phyloP scores from a whole-genome alignment of 2,113 vertebrate genomes.

The Syngnathus floridae region DNA sequence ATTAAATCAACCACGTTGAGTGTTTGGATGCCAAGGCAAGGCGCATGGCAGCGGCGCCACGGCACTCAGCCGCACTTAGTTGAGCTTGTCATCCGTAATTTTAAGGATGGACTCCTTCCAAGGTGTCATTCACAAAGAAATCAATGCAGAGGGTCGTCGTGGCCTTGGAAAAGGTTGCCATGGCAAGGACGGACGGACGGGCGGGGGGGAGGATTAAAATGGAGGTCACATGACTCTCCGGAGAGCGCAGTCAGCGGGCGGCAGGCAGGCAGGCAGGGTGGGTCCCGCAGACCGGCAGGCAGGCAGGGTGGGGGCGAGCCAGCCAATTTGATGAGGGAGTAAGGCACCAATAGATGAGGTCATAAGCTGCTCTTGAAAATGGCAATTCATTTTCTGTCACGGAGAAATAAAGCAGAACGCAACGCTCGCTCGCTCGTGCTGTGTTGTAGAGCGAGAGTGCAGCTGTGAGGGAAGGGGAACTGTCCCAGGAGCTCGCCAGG shows the following conservation, averaged over 20 bases:
- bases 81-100: background rate
- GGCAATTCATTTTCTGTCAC: background rate
- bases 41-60: background rate
- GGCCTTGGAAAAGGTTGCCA: slow-evolving; percentile 18
- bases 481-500: slow-evolving; percentile 83
- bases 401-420: background rate
- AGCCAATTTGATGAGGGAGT: background rate
- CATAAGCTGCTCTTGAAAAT: background rate
- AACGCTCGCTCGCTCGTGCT: slow-evolving; percentile 21
- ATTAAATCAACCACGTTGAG: no score
- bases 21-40: background rate
- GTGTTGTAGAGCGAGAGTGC: slow-evolving; percentile 83
- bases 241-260: background rate
- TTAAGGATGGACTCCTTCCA: background rate
- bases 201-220: background rate
- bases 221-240: slow-evolving; percentile 22
- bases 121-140: background rate
- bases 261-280: background rate
- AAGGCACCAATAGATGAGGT: slow-evolving; percentile 23
- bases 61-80: background rate
- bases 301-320: background rate
- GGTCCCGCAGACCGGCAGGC: background rate
- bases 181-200: slow-evolving; percentile 9
- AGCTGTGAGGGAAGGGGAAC: slow-evolving; percentile 84
- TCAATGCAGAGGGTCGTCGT: background rate